Percentiles rank a stretch among this genome's conserved stretches.
These are phyloP conservation scores for Lindbergichthys nudifrons DNA, from an alignment of 2,797 vertebrate genomes.

Conservation along the genomic window DNA sequence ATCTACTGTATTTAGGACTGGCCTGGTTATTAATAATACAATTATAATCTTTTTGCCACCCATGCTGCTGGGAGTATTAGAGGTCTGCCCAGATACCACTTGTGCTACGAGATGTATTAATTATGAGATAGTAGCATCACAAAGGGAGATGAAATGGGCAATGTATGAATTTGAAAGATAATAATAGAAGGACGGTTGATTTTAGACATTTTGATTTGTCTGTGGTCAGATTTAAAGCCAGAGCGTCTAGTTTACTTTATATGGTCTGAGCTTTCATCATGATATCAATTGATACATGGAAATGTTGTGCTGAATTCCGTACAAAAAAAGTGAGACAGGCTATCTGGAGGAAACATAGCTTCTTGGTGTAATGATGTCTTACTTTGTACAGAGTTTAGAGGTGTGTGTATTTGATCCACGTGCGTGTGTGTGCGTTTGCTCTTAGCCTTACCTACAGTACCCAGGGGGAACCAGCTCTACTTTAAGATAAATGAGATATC, in stretches of 20 bases:
- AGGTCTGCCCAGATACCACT: conserved; percentile 7
- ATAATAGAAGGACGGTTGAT: neutral
- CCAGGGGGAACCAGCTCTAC: conserved; percentile 19
- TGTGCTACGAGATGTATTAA: neutral
- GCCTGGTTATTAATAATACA: conserved; percentile 13
- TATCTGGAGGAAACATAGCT: neutral
- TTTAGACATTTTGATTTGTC: neutral
- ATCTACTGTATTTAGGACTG: neutral
- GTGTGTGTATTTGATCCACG: neutral
- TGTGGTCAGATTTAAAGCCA: neutral
- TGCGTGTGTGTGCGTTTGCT: conserved; percentile 19
- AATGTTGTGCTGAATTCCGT: neutral
- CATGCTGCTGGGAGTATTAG: neutral
- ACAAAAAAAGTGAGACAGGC: neutral
- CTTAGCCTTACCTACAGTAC: neutral
- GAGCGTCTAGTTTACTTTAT: neutral
- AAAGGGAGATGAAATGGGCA: neutral
- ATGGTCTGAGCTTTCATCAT: neutral
- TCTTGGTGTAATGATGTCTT: neutral
- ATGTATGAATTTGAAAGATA: neutral
- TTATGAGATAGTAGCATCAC: neutral
- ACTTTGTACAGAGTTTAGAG: conserved; percentile 1
- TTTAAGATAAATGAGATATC: conserved; percentile 38
- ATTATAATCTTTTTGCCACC: neutral
- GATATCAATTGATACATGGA: neutral